Evolutionary conservation across 2,797 vertebrate species (phyloP).

Genomic region (Phataginus tetradactyla): DNA sequence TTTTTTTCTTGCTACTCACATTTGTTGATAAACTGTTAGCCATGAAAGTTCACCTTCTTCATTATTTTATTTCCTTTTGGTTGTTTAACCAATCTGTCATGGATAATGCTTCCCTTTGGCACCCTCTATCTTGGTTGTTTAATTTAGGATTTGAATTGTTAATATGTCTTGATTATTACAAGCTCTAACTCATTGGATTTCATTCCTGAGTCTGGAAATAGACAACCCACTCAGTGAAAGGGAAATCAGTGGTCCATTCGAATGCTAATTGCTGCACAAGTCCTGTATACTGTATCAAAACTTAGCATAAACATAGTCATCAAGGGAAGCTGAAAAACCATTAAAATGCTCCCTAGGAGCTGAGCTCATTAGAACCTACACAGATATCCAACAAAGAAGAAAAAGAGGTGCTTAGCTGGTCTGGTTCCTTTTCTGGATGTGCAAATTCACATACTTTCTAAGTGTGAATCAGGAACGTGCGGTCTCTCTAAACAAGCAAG

Average conservation of each 20-base stretch:
- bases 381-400: slow-evolving; percentile 56
- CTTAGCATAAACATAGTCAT: slow-evolving; percentile 72
- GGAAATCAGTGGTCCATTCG: slow-evolving; percentile 75
- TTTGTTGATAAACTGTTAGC: neutral
- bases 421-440: neutral
- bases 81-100: neutral
- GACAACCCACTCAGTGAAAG: slow-evolving; percentile 59
- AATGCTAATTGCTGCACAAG: slow-evolving; percentile 75
- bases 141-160: slow-evolving; percentile 75
- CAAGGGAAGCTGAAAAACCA: slow-evolving; percentile 56
- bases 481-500: neutral
- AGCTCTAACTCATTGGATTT: slow-evolving; percentile 64
- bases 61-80: slow-evolving; percentile 14
- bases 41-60: neutral
- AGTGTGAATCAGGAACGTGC: neutral
- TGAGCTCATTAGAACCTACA: slow-evolving; percentile 65
- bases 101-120: slow-evolving; percentile 10
- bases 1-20: neutral
- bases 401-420: slow-evolving; percentile 47
- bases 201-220: slow-evolving; percentile 68
- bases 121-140: slow-evolving; percentile 34
- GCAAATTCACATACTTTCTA: neutral
- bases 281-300: slow-evolving; percentile 72
- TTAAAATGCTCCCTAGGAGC: slow-evolving; percentile 70
- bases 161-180: slow-evolving; percentile 71